Percentiles rank a stretch among this genome's conserved stretches.
Conservation (phyloP, 1,140 invertebrate genomes). For the Heliconius nattereri region DNA sequence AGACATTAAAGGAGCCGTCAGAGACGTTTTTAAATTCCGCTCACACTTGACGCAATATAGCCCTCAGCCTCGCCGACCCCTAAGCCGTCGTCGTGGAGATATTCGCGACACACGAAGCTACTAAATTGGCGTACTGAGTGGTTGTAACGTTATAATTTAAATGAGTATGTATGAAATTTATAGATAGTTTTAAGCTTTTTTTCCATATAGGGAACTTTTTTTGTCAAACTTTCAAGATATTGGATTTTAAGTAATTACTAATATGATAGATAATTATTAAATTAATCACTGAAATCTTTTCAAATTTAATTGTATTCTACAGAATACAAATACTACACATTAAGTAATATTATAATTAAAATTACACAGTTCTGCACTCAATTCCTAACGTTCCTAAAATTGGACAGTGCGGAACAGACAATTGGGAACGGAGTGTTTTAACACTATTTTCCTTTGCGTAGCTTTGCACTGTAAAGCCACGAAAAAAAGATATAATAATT, state of each 20-base stretch:
- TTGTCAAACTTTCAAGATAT: too few species aligned
- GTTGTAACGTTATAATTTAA: not conserved
- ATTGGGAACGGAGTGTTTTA: not conserved
- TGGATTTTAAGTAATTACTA: too few species aligned
- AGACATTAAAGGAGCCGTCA: slow-evolving; percentile 27
- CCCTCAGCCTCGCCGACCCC: slow-evolving; percentile 47
- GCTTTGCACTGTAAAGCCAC: too few species aligned
- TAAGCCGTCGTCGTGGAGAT: slow-evolving; percentile 60
- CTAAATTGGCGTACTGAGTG: slow-evolving; percentile 25
- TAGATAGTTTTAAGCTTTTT: too few species aligned
- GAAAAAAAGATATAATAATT: not conserved
- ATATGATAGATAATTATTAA: too few species aligned
- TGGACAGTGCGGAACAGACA: not conserved
- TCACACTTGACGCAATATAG: slow-evolving; percentile 57
- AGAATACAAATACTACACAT: too few species aligned
- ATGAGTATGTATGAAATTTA: too few species aligned
- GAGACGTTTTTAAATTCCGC: slow-evolving; percentile 52
- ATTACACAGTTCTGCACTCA: too few species aligned
- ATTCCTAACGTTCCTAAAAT: not conserved
- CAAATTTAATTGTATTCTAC: too few species aligned
- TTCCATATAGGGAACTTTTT: too few species aligned
- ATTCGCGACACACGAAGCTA: slow-evolving; percentile 54
- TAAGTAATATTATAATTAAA: too few species aligned
- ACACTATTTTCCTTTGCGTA: not conserved
- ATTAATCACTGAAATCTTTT: too few species aligned